Evolutionary conservation across 2,113 vertebrate species (phyloP).

Genomic region (Chionodraco myersi): DNA sequence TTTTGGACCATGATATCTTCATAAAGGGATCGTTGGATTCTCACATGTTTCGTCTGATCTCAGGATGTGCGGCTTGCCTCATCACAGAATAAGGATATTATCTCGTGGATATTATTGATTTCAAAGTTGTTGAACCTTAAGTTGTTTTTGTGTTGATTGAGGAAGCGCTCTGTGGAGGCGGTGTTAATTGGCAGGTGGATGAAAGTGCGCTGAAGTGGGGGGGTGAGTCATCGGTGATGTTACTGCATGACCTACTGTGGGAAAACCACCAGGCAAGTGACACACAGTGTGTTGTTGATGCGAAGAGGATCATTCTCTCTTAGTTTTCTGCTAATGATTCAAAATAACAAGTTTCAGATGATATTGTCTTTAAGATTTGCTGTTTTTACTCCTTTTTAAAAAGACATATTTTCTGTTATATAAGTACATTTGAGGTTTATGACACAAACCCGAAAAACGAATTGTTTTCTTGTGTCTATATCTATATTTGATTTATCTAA

Average conservation of each 20-base stretch:
- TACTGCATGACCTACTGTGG: conserved; percentile 29
- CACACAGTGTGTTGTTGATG: conserved; percentile 25
- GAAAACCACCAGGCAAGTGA: conserved; percentile 30
- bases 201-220: conserved; percentile 32
- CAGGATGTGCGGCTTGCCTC: background rate
- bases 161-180: conserved; percentile 20
- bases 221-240: conserved; percentile 46
- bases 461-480: no score
- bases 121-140: background rate
- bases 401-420: no score
- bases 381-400: no score
- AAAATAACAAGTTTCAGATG: no score
- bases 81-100: background rate
- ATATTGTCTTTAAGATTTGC: no score
- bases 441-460: no score
- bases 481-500: no score
- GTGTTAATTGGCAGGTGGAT: conserved; percentile 53
- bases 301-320: background rate
- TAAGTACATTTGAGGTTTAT: no score
- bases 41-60: background rate
- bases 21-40: background rate
- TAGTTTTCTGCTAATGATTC: background rate
- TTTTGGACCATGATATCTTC: conserved; percentile 4
- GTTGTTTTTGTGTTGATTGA: conserved; percentile 27
- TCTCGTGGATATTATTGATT: conserved; percentile 23